phyloP scores from a whole-genome alignment of 2,113 vertebrate genomes.

The Neolamprologus sp. region DNA sequence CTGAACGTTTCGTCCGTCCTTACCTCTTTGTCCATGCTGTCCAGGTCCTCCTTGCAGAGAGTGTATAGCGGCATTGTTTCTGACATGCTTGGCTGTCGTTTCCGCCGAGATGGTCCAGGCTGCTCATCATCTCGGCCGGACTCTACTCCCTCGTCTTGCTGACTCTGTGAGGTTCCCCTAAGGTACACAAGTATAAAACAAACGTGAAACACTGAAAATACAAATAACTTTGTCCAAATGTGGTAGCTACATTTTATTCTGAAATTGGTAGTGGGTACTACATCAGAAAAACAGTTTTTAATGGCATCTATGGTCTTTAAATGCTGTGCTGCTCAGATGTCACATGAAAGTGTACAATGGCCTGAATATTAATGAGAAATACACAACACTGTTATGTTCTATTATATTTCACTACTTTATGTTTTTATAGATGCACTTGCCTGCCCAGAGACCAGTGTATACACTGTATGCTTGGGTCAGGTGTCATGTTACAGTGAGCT shows the following conservation, averaged over 20 bases:
- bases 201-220: neutral
- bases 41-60: slow-evolving; percentile 94
- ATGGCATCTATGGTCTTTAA: neutral
- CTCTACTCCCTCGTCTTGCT: slow-evolving; percentile 63
- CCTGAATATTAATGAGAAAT: neutral
- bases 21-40: slow-evolving; percentile 99
- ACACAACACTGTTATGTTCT: neutral
- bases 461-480: neutral
- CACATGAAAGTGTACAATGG: neutral
- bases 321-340: neutral
- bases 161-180: slow-evolving; percentile 80
- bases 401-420: neutral
- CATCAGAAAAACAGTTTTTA: neutral
- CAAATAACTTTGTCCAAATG: neutral
- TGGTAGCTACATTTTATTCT: neutral
- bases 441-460: neutral
- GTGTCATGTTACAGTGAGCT: neutral
- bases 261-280: neutral
- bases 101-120: slow-evolving; percentile 80
- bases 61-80: slow-evolving; percentile 95
- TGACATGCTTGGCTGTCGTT: slow-evolving; percentile 95
- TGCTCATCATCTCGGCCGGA: slow-evolving; percentile 74
- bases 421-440: neutral
- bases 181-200: neutral
- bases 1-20: neutral